A percentile compares a stretch with the other conserved stretches of the same genome.
These are phyloP conservation scores for Malaclemys terrapin DNA, from an alignment of 2,113 vertebrate species.

Conservation along the genomic window DNA sequence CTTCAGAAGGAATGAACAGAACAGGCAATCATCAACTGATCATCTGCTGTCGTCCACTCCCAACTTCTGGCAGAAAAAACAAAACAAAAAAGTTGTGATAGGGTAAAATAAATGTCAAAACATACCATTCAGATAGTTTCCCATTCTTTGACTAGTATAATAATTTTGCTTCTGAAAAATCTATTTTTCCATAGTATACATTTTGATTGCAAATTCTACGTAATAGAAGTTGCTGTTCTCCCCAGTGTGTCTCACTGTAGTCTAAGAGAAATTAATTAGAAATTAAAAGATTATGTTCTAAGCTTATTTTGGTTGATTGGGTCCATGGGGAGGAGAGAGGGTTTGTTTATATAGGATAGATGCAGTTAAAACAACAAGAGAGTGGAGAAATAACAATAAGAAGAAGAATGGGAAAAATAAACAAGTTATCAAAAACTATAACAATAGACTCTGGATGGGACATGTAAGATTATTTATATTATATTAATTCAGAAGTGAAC, in stretches of 20 bases:
- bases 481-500: background rate
- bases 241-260: background rate
- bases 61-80: background rate
- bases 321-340: background rate
- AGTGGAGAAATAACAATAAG: background rate
- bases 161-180: background rate
- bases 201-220: background rate
- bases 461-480: background rate
- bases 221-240: background rate
- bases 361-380: background rate
- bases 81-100: background rate
- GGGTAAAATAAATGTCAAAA: background rate
- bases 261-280: background rate
- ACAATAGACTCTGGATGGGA: background rate
- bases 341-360: background rate
- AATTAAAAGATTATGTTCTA: background rate
- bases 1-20: background rate
- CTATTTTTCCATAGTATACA: background rate
- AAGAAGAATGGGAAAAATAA: background rate
- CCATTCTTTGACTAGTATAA: background rate
- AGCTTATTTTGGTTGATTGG: background rate
- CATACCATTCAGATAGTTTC: background rate
- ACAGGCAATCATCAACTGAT: background rate
- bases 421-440: background rate
- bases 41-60: background rate